Percentiles rank a stretch among this genome's conserved stretches.
phyloP scores from a whole-genome alignment of 2,888 invertebrate genomes.

The Pollenia angustigena region DNA sequence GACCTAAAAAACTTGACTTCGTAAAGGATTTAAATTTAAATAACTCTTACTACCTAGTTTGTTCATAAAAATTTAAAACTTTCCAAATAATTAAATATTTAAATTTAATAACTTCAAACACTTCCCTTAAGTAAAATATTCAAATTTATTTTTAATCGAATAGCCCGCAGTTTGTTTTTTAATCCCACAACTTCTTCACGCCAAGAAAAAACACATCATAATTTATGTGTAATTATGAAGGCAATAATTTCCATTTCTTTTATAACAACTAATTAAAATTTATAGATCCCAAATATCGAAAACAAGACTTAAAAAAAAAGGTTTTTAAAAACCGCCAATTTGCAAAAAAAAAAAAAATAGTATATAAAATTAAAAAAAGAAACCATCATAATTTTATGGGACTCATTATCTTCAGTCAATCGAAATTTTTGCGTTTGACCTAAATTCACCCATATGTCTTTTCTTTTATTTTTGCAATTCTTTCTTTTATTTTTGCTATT shows the following conservation, averaged over 20 bases:
- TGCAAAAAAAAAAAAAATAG: slow-evolving; percentile 15
- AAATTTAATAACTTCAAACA: neutral
- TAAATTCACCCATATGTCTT: slow-evolving; percentile 66
- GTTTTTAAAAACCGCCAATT: slow-evolving; percentile 38
- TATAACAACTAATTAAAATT: slow-evolving; percentile 48
- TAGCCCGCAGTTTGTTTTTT: neutral
- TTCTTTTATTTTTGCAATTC: slow-evolving; percentile 28
- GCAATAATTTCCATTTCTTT: slow-evolving; percentile 11
- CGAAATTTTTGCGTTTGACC: slow-evolving; percentile 65
- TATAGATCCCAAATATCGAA: slow-evolving; percentile 5
- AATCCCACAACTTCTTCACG: neutral
- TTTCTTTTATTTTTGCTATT: neutral
- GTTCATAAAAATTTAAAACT: neutral
- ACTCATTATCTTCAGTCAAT: slow-evolving; percentile 56
- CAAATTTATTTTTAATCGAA: too few species aligned
- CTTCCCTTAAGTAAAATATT: neutral
- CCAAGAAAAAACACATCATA: neutral
- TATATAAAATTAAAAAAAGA: slow-evolving; percentile 7
- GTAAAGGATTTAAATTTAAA: neutral
- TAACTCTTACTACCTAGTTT: neutral
- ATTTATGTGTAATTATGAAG: slow-evolving; percentile 8
- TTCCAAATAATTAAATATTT: neutral
- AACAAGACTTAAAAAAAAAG: slow-evolving; percentile 37
- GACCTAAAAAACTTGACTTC: neutral
- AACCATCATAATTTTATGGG: slow-evolving; percentile 62